These are phyloP conservation scores for Vipera ursinii DNA, from an alignment of 2,797 vertebrate species.

Conservation along the genomic window DNA sequence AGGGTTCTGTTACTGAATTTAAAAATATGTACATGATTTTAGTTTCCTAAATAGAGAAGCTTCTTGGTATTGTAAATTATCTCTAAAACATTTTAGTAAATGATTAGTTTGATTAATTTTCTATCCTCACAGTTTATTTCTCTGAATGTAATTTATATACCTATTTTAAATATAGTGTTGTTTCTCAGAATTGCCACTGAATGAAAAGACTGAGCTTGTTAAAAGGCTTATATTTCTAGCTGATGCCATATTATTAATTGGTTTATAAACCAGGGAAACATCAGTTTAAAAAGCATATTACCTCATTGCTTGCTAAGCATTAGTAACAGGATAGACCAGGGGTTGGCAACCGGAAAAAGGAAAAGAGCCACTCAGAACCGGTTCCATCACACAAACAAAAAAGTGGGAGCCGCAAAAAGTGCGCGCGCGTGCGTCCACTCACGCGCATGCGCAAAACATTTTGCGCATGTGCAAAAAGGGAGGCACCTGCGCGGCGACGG, in stretches of 20 bases:
- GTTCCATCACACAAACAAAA: too few species aligned
- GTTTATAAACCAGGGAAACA: background rate
- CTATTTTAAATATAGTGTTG: background rate
- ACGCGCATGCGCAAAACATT: too few species aligned
- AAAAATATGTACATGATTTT: background rate
- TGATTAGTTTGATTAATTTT: background rate
- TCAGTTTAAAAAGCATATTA: background rate
- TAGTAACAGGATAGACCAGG: background rate
- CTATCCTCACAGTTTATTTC: background rate
- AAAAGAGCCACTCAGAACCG: too few species aligned
- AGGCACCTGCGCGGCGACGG: too few species aligned
- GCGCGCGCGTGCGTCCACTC: too few species aligned
- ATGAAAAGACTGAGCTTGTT: background rate
- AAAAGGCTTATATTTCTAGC: background rate
- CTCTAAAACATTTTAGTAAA: background rate
- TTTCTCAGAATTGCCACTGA: background rate
- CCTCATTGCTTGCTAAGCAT: background rate
- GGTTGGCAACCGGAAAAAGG: too few species aligned
- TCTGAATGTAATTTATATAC: background rate
- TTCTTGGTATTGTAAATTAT: background rate
- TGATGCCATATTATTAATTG: background rate
- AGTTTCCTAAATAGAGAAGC: background rate
- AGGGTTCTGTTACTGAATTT: background rate
- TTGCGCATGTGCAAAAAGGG: too few species aligned
- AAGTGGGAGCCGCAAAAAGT: too few species aligned